Conservation (phyloP, 2,888 invertebrate genomes). For the Cancer borealis region DNA sequence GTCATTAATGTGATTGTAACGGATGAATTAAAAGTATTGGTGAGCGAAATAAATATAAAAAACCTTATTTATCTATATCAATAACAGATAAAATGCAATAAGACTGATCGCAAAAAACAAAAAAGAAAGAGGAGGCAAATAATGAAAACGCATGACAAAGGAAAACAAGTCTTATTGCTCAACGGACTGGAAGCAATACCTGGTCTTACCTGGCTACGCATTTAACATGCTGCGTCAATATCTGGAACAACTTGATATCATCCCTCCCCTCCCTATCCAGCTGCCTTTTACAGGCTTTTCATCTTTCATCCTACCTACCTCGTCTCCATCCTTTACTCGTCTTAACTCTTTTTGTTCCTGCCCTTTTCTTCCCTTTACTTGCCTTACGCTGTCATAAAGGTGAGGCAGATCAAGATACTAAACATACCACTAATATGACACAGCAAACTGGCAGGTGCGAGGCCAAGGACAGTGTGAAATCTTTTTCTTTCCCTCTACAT, state of each 20-base stretch:
- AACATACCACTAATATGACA: not conserved
- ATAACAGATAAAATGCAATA: not conserved
- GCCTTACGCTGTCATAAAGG: not conserved
- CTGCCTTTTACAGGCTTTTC: not conserved
- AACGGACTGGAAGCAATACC: not conserved
- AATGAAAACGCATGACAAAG: not conserved
- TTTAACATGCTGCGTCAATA: conserved; percentile 1
- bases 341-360: not conserved
- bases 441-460: not conserved
- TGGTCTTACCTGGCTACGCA: not conserved
- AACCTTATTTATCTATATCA: not conserved
- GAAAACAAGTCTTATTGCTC: not conserved
- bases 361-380: not conserved
- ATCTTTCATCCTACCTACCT: not conserved
- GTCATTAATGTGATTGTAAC: not conserved
- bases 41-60: not conserved
- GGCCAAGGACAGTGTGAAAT: not conserved
- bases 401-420: not conserved
- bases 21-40: not conserved
- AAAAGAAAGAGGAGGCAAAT: not conserved
- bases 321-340: not conserved
- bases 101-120: not conserved
- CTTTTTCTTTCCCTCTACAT: not conserved
- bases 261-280: not conserved
- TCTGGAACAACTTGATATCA: not conserved